Percentiles rank a stretch among this genome's conserved stretches.
phyloP scores from a whole-genome alignment of 2,113 vertebrate genomes.

The Saimiri boliviensis region DNA sequence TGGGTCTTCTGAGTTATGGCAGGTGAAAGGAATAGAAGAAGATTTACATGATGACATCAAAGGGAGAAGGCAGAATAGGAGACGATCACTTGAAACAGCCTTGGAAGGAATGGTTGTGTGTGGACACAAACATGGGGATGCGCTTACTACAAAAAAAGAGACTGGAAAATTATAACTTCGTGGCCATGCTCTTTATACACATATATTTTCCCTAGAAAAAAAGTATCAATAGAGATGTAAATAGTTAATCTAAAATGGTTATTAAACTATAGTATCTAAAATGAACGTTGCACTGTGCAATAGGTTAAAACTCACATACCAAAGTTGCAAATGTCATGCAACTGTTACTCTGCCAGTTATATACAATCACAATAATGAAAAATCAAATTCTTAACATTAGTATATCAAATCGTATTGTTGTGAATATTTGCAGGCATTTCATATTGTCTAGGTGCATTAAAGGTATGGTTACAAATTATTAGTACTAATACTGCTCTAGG shows the following conservation, averaged over 20 bases:
- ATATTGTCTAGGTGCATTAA: background rate
- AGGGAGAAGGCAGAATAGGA: background rate
- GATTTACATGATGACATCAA: background rate
- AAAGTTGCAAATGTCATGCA: background rate
- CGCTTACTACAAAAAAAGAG: background rate
- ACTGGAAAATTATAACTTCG: background rate
- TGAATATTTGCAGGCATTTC: background rate
- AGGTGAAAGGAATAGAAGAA: background rate
- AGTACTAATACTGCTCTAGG: background rate
- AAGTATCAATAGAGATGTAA: background rate
- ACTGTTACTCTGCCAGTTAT: background rate
- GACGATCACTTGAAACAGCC: background rate
- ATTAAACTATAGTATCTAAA: background rate
- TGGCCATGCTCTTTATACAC: background rate
- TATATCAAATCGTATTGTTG: background rate
- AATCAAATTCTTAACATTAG: background rate
- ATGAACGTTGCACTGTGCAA: background rate
- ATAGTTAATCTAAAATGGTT: background rate
- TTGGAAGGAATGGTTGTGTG: background rate
- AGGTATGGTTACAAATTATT: background rate
- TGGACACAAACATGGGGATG: background rate
- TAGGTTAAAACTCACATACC: background rate
- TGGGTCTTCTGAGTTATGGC: background rate
- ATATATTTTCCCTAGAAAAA: background rate
- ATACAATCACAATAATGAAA: conserved; percentile 20